Evolutionary conservation across 2,113 vertebrate genomes (phyloP).

Genomic region (Clarias macrocephalus): DNA sequence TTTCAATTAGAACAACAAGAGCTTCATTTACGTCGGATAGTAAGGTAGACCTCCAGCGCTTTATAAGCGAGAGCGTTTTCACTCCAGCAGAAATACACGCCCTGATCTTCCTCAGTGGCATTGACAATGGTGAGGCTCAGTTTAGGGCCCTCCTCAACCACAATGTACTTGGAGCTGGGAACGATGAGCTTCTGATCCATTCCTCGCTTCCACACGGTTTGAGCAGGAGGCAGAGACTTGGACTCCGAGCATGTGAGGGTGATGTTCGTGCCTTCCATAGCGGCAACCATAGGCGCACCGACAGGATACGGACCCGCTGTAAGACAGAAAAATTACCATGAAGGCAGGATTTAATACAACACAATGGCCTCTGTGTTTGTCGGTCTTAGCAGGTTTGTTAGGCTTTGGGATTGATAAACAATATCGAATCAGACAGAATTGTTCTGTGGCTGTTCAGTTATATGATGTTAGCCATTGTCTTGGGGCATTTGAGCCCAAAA

Average conservation of each 20-base stretch:
- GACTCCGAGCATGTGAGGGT: conserved; percentile 77
- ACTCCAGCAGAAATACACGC: conserved; percentile 83
- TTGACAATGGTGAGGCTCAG: conserved; percentile 82
- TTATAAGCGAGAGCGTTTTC: conserved; percentile 77
- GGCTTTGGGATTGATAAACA: background rate
- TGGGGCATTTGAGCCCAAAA: background rate
- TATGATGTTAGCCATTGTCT: background rate
- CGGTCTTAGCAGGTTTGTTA: background rate
- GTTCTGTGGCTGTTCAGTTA: background rate
- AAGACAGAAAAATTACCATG: background rate
- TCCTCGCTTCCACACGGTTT: conserved; percentile 80
- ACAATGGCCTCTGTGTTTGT: background rate
- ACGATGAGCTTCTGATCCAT: conserved; percentile 61
- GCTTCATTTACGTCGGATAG: conserved; percentile 79
- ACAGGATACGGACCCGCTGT: conserved; percentile 76
- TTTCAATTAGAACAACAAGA: background rate
- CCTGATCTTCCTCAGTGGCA: conserved; percentile 77
- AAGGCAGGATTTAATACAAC: background rate
- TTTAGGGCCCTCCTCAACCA: conserved; percentile 62
- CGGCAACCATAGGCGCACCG: conserved; percentile 76
- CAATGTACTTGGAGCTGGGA: conserved; percentile 68
- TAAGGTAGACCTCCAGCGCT: conserved; percentile 82
- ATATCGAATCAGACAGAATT: background rate
- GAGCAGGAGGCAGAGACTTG: conserved; percentile 71
- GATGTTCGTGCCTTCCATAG: conserved; percentile 70